phyloP scores from a whole-genome alignment of 2,888 invertebrate genomes.

The Helleia helle region DNA sequence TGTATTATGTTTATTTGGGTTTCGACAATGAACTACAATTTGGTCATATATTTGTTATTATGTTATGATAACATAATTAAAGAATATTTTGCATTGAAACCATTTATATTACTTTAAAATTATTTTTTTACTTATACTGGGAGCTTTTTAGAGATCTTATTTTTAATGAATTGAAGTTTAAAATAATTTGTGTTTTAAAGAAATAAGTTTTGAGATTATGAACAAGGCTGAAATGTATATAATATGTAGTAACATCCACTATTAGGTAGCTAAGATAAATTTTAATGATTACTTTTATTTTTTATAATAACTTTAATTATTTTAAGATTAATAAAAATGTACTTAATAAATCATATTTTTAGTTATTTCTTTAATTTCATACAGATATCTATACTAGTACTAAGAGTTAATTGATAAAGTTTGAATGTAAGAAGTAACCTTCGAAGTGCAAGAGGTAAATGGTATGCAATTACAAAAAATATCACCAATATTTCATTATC shows the following conservation, averaged over 20 bases:
- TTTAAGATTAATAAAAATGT: constrained; percentile 1
- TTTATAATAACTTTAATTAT: constrained; percentile 3
- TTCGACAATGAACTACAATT: not conserved
- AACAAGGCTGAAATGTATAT: constrained; percentile 64
- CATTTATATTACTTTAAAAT: not conserved
- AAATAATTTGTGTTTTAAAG: constrained; percentile 7
- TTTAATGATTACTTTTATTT: not conserved
- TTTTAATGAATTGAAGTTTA: not conserved
- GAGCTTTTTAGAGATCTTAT: constrained; percentile 1
- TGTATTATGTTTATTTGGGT: not conserved
- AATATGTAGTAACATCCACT: not conserved
- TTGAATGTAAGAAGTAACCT: too few relatives aligned
- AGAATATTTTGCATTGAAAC: too few relatives aligned
- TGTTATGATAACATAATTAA: too few relatives aligned
- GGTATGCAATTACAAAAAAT: too few relatives aligned
- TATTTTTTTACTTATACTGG: not conserved
- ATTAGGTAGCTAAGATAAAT: not conserved
- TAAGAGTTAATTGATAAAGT: too few relatives aligned
- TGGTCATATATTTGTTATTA: too few relatives aligned
- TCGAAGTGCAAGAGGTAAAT: too few relatives aligned
- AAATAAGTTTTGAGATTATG: constrained; percentile 20
- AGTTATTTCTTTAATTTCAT: not conserved
- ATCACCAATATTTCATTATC: too few relatives aligned
- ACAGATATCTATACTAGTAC: too few relatives aligned
- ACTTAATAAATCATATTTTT: constrained; percentile 6